These are phyloP conservation scores for Mya arenaria DNA, from an alignment of 1,140 invertebrate genomes.

Conservation along the genomic window DNA sequence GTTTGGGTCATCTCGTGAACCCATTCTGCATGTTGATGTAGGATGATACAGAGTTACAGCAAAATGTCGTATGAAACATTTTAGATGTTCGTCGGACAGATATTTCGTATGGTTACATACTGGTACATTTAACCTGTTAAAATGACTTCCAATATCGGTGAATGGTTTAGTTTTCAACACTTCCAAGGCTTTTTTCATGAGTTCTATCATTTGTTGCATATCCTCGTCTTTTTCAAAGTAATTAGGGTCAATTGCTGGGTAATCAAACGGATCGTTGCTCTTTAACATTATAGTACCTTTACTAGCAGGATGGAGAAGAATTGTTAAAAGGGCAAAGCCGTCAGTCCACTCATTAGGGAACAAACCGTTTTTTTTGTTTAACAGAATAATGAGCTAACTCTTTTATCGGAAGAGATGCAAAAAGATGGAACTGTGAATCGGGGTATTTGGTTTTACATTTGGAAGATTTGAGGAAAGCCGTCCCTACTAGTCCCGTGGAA, in stretches of 20 bases:
- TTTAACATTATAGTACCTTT: constrained; percentile 73
- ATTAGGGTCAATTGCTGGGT: constrained; percentile 90
- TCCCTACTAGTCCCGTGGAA: neutral
- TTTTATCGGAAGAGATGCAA: neutral
- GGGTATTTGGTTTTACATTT: neutral
- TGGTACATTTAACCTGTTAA: neutral
- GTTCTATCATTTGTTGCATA: constrained; percentile 23
- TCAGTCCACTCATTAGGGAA: neutral
- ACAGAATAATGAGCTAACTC: neutral
- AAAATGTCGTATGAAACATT: neutral
- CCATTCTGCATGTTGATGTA: constrained; percentile 94
- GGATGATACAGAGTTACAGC: constrained; percentile 80
- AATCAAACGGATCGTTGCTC: constrained; percentile 87
- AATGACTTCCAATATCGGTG: neutral
- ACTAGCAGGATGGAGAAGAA: constrained; percentile 65
- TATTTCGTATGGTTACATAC: neutral
- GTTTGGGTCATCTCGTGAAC: neutral
- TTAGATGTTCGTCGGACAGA: neutral
- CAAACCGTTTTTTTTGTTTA: neutral
- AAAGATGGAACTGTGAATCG: constrained; percentile 17
- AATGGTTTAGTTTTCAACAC: constrained; percentile 18
- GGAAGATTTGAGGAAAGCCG: neutral
- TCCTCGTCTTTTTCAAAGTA: constrained; percentile 65
- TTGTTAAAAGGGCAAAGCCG: neutral
- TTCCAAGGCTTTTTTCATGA: neutral